These are phyloP conservation scores for Clarias platycephalus DNA, from an alignment of 2,797 vertebrate species.

Conservation along the genomic window DNA sequence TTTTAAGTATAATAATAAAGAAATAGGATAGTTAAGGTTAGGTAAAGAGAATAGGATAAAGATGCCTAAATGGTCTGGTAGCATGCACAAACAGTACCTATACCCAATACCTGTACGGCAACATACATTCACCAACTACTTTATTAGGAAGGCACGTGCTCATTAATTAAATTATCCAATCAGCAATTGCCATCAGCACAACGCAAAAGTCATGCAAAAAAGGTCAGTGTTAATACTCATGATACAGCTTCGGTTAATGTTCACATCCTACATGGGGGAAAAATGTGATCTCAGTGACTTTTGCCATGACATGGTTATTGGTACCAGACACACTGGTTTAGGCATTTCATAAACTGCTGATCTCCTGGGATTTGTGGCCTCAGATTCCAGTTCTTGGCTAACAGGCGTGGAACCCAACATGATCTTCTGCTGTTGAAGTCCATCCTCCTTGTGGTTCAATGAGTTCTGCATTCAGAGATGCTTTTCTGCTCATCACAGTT, in stretches of 20 bases:
- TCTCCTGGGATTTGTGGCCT: not conserved
- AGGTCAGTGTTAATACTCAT: too few relatives aligned
- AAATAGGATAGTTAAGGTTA: not conserved
- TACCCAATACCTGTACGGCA: not conserved
- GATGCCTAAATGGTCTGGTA: not conserved
- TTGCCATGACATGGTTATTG: not conserved
- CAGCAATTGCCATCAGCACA: not conserved
- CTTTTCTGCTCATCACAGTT: conserved; percentile 10
- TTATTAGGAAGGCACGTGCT: not conserved
- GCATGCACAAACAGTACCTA: not conserved
- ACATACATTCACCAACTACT: not conserved
- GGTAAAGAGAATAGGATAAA: not conserved
- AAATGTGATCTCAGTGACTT: conserved; percentile 18
- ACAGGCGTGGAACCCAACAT: not conserved
- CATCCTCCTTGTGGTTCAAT: not conserved
- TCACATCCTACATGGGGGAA: not conserved
- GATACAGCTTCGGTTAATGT: not conserved
- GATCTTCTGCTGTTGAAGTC: not conserved
- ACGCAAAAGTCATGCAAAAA: not conserved
- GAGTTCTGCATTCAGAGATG: not conserved
- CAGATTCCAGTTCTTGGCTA: not conserved
- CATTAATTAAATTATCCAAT: not conserved
- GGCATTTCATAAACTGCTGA: conserved; percentile 9
- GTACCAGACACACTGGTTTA: not conserved
- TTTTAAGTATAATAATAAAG: not conserved